phyloP scores from a whole-genome alignment of 2,797 vertebrate genomes.

The Limosa lapponica region DNA sequence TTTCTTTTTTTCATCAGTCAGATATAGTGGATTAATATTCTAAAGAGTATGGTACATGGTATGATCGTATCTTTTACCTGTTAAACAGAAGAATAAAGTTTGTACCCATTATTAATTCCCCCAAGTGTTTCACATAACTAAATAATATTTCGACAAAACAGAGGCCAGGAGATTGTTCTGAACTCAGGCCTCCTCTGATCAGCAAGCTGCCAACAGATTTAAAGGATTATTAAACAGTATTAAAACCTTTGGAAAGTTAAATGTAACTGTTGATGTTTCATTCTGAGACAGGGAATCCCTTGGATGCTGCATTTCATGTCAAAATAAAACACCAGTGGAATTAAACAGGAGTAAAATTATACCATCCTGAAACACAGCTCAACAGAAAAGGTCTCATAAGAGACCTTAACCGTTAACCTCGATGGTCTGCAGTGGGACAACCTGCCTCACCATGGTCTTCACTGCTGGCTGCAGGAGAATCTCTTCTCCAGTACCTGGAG shows the following conservation, averaged over 20 bases:
- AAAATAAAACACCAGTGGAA: background rate
- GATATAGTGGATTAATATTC: background rate
- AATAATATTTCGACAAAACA: background rate
- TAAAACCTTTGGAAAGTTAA: background rate
- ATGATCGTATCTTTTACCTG: background rate
- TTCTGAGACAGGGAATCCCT: background rate
- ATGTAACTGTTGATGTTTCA: background rate
- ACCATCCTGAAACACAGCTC: background rate
- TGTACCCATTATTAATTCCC: background rate
- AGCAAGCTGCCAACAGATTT: background rate
- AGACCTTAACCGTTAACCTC: background rate
- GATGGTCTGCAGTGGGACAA: too few relatives aligned
- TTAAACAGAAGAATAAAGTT: background rate
- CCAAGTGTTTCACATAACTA: background rate
- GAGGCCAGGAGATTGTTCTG: background rate
- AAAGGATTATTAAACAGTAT: slow-evolving; percentile 22
- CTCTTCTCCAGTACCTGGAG: too few relatives aligned
- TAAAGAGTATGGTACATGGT: background rate
- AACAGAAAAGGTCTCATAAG: background rate
- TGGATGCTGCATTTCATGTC: background rate
- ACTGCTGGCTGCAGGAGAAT: too few relatives aligned
- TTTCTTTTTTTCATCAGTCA: background rate
- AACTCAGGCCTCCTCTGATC: background rate
- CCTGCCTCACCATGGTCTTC: too few relatives aligned
- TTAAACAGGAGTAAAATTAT: background rate